Evolutionary conservation across 2,113 vertebrate species (phyloP).

Genomic region (Malurus melanocephalus): DNA sequence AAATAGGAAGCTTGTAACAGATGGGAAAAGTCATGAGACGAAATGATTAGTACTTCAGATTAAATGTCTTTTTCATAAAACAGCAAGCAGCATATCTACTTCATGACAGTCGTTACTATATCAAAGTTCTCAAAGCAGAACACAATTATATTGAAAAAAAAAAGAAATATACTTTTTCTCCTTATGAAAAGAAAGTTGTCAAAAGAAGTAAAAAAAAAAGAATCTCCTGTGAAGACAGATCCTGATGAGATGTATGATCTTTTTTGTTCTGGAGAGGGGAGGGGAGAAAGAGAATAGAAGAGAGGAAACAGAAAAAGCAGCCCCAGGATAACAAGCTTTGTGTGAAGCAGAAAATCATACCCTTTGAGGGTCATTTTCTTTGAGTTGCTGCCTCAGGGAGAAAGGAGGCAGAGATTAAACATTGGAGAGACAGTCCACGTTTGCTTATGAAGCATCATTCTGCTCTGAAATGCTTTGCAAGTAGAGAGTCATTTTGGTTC

Average conservation of each 20-base stretch:
- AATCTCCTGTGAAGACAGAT: conserved; percentile 3
- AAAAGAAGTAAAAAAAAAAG: not conserved
- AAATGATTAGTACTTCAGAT: conserved; percentile 30
- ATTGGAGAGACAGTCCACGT: not conserved
- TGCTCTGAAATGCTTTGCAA: not conserved
- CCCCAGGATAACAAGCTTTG: conserved; percentile 47
- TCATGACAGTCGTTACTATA: conserved; percentile 18
- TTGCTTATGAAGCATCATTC: not conserved
- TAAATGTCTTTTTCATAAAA: conserved; percentile 15
- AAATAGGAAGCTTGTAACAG: conserved; percentile 11
- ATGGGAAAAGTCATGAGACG: conserved; percentile 34
- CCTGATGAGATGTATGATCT: conserved; percentile 36
- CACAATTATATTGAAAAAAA: conserved; percentile 42
- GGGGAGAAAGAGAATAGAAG: not conserved
- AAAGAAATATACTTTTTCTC: conserved; percentile 6
- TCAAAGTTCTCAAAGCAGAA: conserved; percentile 46
- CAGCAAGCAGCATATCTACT: conserved; percentile 24
- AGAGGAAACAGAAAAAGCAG: conserved; percentile 39
- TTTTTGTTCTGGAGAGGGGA: conserved; percentile 28
- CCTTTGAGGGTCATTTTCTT: conserved; percentile 48
- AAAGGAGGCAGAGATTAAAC: conserved; percentile 27
- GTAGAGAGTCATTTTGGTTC: not conserved
- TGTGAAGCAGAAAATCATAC: conserved; percentile 41
- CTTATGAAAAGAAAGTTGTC: conserved; percentile 49
- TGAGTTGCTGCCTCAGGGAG: conserved; percentile 38